A percentile compares a stretch with the other conserved stretches of the same genome.
These are phyloP conservation scores for Ciconia boyciana DNA, from an alignment of 2,113 vertebrate species.

Conservation along the genomic window DNA sequence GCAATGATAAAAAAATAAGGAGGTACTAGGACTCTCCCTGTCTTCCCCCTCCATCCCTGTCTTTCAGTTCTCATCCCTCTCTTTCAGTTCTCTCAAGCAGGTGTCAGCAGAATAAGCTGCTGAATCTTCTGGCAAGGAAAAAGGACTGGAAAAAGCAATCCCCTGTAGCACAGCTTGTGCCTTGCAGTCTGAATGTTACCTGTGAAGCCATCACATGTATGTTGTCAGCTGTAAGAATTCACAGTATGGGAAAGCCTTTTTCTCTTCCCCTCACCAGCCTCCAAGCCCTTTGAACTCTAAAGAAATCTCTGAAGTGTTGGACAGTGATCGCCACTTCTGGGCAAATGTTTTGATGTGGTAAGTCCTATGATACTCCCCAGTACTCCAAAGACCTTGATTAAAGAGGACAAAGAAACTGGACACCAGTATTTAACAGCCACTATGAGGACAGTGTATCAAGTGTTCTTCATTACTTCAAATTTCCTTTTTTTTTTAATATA, in stretches of 20 bases:
- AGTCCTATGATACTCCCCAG: not conserved
- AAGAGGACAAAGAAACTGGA: not conserved
- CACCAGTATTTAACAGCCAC: not conserved
- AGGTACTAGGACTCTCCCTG: not conserved
- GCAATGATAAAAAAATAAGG: not conserved
- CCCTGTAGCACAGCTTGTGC: not conserved
- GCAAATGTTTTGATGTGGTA: not conserved
- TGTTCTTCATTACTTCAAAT: not conserved
- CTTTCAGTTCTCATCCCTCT: not conserved
- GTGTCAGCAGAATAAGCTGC: not conserved
- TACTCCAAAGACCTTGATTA: not conserved
- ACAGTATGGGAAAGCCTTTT: not conserved
- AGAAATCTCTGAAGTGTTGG: not conserved
- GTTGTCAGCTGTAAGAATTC: not conserved
- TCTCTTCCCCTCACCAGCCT: not conserved
- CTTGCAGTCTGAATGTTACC: not conserved
- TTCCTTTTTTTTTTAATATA: not conserved
- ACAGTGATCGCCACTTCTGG: not conserved
- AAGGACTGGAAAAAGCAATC: not conserved
- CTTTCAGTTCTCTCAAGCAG: not conserved
- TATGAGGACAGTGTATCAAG: not conserved
- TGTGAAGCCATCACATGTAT: not conserved
- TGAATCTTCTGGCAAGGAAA: not conserved
- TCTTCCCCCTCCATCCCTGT: not conserved
- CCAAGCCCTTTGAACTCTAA: not conserved